Evolutionary conservation across 2,113 vertebrate genomes (phyloP).

Genomic region (Puma concolor): DNA sequence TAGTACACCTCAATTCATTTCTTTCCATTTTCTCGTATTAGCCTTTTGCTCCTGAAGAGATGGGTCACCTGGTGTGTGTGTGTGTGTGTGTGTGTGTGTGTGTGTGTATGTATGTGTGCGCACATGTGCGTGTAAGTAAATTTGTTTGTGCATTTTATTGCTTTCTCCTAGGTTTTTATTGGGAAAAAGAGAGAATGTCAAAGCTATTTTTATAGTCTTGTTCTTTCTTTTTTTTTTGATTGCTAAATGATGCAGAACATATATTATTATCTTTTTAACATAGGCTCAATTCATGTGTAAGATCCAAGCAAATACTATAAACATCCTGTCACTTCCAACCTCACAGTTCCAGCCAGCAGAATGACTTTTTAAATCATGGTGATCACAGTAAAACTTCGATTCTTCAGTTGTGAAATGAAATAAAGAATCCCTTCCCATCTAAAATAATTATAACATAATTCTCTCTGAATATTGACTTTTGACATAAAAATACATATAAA

Average conservation of each 20-base stretch:
- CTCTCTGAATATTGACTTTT: background rate
- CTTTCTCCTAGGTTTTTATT: background rate
- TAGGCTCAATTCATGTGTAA: background rate
- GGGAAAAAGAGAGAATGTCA: background rate
- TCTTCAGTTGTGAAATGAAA: conserved; percentile 34
- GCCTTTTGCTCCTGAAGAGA: background rate
- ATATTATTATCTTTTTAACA: conserved; percentile 53
- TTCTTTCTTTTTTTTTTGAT: conserved; percentile 38
- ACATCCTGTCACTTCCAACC: background rate
- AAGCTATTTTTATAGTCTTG: conserved; percentile 7
- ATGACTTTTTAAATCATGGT: conserved; percentile 44
- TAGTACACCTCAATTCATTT: background rate
- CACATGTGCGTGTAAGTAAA: background rate
- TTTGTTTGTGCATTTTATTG: conserved; percentile 17
- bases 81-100: background rate
- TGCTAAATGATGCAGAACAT: background rate
- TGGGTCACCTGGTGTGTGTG: background rate
- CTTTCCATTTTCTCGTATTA: background rate
- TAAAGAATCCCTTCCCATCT: background rate
- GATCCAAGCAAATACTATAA: background rate
- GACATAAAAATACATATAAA: background rate
- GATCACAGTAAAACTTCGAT: conserved; percentile 32
- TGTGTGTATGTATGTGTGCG: background rate
- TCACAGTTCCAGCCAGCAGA: background rate
- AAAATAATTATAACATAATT: conserved; percentile 43